Evolutionary conservation across 2,797 vertebrate genomes (phyloP), one percentile per base, ranked within the genome.

Genomic region (Catharus ustulatus): DNA sequence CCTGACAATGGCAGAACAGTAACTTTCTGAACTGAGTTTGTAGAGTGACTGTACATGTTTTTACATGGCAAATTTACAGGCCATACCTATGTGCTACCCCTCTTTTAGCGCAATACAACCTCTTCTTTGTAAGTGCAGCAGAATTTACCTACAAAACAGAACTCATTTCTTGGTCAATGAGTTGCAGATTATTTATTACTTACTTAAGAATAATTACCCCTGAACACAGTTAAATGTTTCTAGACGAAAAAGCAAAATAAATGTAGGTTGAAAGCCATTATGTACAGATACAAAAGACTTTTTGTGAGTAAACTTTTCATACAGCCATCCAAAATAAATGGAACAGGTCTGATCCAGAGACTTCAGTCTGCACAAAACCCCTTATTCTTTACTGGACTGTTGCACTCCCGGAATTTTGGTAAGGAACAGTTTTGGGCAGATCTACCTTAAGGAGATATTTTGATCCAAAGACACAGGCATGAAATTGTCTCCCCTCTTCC

Each of bases 161-260:
- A 79, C 63, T 93, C 30, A 82, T 91, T 94, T 94, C 45, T 94
- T 82, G 66, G 73, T 91, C 89, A 91, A 69, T 64, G 49, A 62
- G 34, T 81, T 86, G 73, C 36, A 76, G 76, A 67, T 94, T 91
- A 94, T 97, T 94, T 94, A 94, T 85, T 94, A 85, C 64, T 93
- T 84, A 82, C 57, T 71, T 72, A 89, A 91, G 76, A 96, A 92
- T 88, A 96, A 86, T 92, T 93, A 93, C 63, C 34, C 30, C 30
- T 24, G 7, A 91, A 94, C 52, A 93, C 42, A 84, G 74, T 84
- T 63, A 88, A 94, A 71, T 49, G 17, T 86, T 95, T 92, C 69
- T 93, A 74, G 38, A 73, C 19, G 58, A 66, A 90, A 88, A 88
- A 79, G 34, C 18, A 76, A 93, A 88, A 59, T 58, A 93, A 95